Evolutionary conservation across 2,797 vertebrate species (phyloP), one percentile per base, ranked within the genome.

Genomic region (Poecilia velifera): DNA sequence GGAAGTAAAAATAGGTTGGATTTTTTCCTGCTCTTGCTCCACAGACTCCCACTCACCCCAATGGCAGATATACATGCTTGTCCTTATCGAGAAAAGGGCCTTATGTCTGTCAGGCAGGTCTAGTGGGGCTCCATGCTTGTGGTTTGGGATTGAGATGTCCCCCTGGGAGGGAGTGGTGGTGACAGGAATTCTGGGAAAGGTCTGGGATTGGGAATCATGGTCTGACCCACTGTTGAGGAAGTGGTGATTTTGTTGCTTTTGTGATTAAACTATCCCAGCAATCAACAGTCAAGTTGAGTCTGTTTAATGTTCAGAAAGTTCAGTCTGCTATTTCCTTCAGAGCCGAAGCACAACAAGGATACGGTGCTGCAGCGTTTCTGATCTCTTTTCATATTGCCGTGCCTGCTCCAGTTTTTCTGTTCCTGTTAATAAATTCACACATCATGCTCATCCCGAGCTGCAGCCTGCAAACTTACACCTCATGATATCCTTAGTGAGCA

Each of bases 161-260:
- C 84, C 87, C 51, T 76, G 89, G 78, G 92, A 89, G 79, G 70
- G 66, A 72, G 25, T 55, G 51, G 80, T 76, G 84, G 66, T 89
- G 87, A 92, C 82, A 90, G 89, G 87, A 85, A 84, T 86, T 91
- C 86, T 95, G 94, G 94, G 94, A 95, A 93, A 90, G 84, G 73
- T 89, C 87, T 49, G 81, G 81, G 87, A 84, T 81, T 85, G 81
- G 86, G 72, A 91, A 86, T 78, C 85, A 80, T 76, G 86, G 70
- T 77, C 57, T 92, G 94, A 94, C 91, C 91, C 87, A 49, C 36
- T 79, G 87, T 80, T 80, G 84, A 89, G 94, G 95, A 95, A 94
- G 93, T 91, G 89, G 88, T 86, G 74, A 74, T 85, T 91, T 88
- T 87, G 78, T 34, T 62, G 76, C 79, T 91, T 91, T 72, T 89